These are phyloP conservation scores for Antechinus flavipes DNA, from an alignment of 2,113 vertebrate genomes.

Conservation along the genomic window DNA sequence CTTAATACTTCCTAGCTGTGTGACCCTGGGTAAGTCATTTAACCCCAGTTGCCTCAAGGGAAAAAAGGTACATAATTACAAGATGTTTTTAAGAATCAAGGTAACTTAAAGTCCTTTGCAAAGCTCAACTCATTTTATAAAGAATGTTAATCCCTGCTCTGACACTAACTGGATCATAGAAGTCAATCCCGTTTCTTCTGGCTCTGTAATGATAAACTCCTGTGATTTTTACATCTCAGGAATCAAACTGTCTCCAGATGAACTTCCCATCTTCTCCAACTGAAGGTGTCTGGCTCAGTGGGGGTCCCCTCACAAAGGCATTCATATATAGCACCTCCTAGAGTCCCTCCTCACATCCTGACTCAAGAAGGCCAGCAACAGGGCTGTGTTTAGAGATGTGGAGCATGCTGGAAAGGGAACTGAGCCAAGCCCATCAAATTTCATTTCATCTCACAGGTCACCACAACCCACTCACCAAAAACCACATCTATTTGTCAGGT, in stretches of 20 bases:
- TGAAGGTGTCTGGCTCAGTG: neutral
- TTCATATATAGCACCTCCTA: neutral
- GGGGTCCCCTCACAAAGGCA: neutral
- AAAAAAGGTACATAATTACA: neutral
- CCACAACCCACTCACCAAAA: neutral
- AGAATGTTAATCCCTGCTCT: neutral
- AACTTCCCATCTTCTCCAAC: neutral
- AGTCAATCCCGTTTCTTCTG: neutral
- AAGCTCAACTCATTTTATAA: neutral
- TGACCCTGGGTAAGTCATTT: neutral
- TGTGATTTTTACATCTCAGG: neutral
- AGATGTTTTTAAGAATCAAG: neutral
- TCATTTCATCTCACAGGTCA: neutral
- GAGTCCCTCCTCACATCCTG: neutral
- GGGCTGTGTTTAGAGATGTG: constrained; percentile 3
- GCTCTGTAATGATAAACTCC: neutral
- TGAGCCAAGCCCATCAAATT: neutral
- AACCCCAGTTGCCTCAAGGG: neutral
- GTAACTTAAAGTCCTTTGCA: neutral
- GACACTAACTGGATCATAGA: neutral
- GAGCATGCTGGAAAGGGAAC: neutral
- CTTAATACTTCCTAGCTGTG: too few relatives aligned
- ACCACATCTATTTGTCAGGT: neutral
- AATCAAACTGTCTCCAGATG: neutral
- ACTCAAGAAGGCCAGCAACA: neutral